Base-by-base conservation (phyloP, 2,113 vertebrate species). In the Eolophus roseicapilla region DNA sequence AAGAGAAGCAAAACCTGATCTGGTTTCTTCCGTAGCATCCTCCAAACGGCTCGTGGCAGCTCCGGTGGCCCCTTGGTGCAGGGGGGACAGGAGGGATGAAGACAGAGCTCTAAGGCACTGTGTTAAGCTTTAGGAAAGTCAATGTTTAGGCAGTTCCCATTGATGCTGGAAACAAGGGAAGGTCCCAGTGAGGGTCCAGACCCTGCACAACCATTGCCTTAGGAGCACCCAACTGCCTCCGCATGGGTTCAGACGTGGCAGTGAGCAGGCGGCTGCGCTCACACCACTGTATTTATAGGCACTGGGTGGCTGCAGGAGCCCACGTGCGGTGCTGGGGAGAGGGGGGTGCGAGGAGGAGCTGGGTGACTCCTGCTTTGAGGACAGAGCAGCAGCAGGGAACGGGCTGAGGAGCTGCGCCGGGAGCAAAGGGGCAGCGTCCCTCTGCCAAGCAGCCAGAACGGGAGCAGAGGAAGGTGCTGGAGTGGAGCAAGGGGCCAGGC, bases 191-290 rank as follows among this genome's bases (percentile, higher is more conserved):
- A 16, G 57, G 33, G 57, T n/a, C 57, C 57, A 35, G 57, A 59
- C 21, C 57, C 57, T 59, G 57, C 57, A 23, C 57, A 24, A 15
- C 33, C 57, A 16, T 59, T 35, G 57, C 57, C 57, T 59, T 35
- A 24, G 57, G 24, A 35, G 33, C 57, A 59, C 57, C 18, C 12
- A 1, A 1, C 29, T 1, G 3, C 62, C 73, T 49, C 25, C 12
- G 3, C 2, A 21, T 9, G 1, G 9, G 3, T 23, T 16, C 11
- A 2, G 35, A 33, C 3, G 6, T 13, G 0, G 71, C 35, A 13
- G 29, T 1, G 82, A 84, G 82, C 82, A 2, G 31, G 0, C 0
- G 41, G 65, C 13, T 3, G 64, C 4, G 10, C n/a, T 59, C 43
- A 2, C 83, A 27, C 6, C 21, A 12, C 49, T 85, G 31, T 57